Base-by-base conservation (phyloP, 2,113 vertebrate species). In the Prietella phreatophila region DNA sequence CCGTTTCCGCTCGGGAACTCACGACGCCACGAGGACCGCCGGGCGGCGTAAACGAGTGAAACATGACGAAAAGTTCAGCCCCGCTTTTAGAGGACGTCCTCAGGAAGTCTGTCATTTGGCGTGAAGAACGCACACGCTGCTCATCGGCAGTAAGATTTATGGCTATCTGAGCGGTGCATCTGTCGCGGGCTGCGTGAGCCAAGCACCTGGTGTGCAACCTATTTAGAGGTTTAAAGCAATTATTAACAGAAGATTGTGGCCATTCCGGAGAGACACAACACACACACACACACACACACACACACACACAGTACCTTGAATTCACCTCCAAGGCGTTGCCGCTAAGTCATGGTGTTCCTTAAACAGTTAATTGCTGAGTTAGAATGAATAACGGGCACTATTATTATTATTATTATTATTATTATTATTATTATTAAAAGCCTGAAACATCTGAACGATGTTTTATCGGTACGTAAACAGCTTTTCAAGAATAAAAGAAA, bases 171-270 rank as follows among this genome's bases (percentile, higher is more conserved):
- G 76, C 27, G 13, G 9, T 56, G 42, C 76, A 30, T 86, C 42
- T 81, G 79, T 58, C 22, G 85, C 22, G 17, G 60, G n/a, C 9
- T 27, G 27, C 47, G 3, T 33, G 42, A 11, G 85, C 83, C 65
- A 84, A 84, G 79, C 30, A 71, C 47, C 83, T 36, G 67, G 65
- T 69, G 83, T 84, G 27, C 56, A 69, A 86, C 63, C 85, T 81
- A 63, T 86, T 86, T 81, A 67, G 13, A 39, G 65, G 61, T 47
- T 69, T 81, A 81, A 86, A 65, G 60, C 58, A 80, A 80, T 80
- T 50, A 56, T 22, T 33, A 15, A 13, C 76, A 30, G 47, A 53
- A 79, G 47, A 79, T n/a, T 55, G 76, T 79, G 17, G 76, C 27
- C 30, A 69, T 65, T 50, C 60, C 0, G 4, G 85, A 63, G 22